Evolutionary conservation across 2,113 vertebrate genomes (phyloP).

Genomic region (Stegostoma tigrinum): DNA sequence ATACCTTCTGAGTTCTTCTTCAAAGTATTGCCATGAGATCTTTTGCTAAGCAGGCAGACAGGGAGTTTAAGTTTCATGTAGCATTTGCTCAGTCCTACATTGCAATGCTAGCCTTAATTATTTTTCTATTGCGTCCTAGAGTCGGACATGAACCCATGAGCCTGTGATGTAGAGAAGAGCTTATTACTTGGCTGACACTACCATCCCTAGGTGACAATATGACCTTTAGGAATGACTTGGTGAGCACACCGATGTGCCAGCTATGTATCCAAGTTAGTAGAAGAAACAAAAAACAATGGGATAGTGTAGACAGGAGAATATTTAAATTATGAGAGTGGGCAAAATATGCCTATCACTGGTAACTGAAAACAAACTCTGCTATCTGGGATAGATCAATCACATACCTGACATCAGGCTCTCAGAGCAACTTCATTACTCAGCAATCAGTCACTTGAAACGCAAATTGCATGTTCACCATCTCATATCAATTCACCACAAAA

Average conservation of each 20-base stretch:
- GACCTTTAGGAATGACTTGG: not conserved
- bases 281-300: not conserved
- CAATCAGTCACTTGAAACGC: no score
- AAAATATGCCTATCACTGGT: not conserved
- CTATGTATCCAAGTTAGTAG: not conserved
- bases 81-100: no score
- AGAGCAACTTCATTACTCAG: no score
- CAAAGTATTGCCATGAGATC: not conserved
- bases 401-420: no score
- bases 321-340: not conserved
- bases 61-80: not conserved
- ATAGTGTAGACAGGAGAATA: not conserved
- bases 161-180: no score
- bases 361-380: no score
- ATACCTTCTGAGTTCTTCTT: not conserved
- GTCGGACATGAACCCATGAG: no score
- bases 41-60: no score
- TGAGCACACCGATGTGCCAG: not conserved
- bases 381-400: no score
- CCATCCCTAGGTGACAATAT: not conserved
- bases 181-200: not conserved
- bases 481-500: not conserved
- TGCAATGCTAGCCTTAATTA: no score
- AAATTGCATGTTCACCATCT: not conserved
- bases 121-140: no score